A percentile compares a stretch with the other conserved stretches of the same genome.
These are phyloP conservation scores for Phalloptychus januarius DNA, from an alignment of 2,797 vertebrate species.

Conservation along the genomic window DNA sequence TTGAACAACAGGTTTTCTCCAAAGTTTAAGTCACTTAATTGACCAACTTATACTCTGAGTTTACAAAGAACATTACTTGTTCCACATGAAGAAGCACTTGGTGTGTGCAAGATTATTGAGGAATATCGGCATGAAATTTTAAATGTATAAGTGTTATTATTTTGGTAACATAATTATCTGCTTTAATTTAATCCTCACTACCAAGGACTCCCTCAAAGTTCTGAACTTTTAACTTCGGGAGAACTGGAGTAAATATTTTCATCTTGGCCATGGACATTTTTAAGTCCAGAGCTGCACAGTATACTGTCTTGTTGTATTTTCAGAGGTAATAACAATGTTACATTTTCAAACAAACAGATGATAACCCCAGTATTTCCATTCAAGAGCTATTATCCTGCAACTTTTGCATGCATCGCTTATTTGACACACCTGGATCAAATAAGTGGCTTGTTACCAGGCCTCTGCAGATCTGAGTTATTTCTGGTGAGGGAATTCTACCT, in stretches of 20 bases:
- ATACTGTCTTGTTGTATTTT: not conserved
- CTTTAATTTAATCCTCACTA: not conserved
- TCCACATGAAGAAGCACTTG: not conserved
- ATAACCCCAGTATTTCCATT: not conserved
- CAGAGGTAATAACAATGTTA: not conserved
- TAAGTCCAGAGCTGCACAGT: not conserved
- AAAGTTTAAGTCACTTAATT: slow-evolving; percentile 12
- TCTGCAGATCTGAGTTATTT: too few relatives aligned
- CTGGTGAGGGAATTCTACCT: not conserved
- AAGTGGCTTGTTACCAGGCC: too few relatives aligned
- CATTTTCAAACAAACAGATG: not conserved
- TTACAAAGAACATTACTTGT: not conserved
- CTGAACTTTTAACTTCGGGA: not conserved
- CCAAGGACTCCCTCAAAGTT: not conserved
- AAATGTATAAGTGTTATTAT: not conserved
- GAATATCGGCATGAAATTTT: not conserved
- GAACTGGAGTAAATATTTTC: not conserved
- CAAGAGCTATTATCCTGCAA: too few relatives aligned
- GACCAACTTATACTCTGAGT: not conserved
- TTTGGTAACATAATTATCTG: not conserved
- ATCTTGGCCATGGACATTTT: not conserved
- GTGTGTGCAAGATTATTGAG: not conserved
- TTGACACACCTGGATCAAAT: too few relatives aligned
- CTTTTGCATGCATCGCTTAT: too few relatives aligned
- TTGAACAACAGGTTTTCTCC: slow-evolving; percentile 26